Evolutionary conservation across 2,113 vertebrate species (phyloP), one percentile per base, ranked within the genome.

Genomic region (Eretmochelys imbricata): DNA sequence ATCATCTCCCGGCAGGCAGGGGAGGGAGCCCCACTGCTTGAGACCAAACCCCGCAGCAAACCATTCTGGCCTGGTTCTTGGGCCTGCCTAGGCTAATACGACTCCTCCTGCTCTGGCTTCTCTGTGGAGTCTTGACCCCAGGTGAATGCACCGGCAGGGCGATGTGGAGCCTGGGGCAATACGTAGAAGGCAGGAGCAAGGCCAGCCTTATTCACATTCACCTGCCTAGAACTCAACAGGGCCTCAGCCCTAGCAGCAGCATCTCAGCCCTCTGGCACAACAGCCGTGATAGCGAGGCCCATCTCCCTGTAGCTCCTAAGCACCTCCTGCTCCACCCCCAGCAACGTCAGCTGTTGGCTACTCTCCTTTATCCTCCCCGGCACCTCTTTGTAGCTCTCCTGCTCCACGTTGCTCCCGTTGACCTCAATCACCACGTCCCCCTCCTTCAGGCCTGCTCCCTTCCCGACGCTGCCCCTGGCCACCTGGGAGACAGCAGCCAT

Each of bases 371-470:
- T 17, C 13, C 31, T 69, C 35, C 94, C 50, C 12, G 98, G 98
- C 80, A 97, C 98, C 24, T 98, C 98, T 53, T 97, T 97, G 87
- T 98, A 89, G 89, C 46, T 82, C 89, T 98, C 95, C 29, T 97
- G 93, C 48, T 97, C 98, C 91, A 99, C 97, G 72, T 98, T 97
- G 87, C 95, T 84, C 84, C 98, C 98, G 7, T 99, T 99, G 69
- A 99, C 97, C 88, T 99, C 98, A 48, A 99, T 91, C 82, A 99
- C 72, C 46, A 98, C 82, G 11, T 99, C 98, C 85, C 98, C 98
- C 17, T 85, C 94, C 84, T 86, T 91, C 53, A 99, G 97, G 27
- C 98, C 99, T 13, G 98, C 98, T 62, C 20, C 97, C 81, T 98
- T 93, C 35, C 98, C 99, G 22, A 98, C 59, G 35, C 98, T 97